Evolutionary conservation across 2,797 vertebrate genomes (phyloP).

Genomic region (Lacerta agilis): DNA sequence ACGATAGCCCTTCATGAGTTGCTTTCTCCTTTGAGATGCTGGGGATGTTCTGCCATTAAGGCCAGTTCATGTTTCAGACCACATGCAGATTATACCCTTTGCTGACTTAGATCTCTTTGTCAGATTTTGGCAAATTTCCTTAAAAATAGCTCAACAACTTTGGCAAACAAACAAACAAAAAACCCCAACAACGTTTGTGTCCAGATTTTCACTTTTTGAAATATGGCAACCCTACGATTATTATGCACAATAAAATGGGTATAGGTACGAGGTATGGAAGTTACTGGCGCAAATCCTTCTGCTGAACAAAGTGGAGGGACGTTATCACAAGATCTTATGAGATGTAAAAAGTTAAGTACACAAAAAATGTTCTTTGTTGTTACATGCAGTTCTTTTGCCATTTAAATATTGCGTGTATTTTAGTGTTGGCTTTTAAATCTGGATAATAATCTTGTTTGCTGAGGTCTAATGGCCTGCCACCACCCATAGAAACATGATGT

Average conservation of each 20-base stretch:
- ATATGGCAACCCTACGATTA: neutral
- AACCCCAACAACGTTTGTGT: no score
- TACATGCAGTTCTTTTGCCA: neutral
- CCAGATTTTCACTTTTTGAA: no score
- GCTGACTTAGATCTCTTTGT: no score
- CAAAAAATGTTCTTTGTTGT: neutral
- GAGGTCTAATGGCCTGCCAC: neutral
- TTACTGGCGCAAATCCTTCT: neutral
- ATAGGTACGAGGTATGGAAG: neutral
- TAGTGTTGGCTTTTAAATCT: neutral
- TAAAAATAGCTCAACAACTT: no score
- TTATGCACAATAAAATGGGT: neutral
- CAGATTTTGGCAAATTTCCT: no score
- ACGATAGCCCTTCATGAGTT: neutral
- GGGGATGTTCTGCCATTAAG: neutral
- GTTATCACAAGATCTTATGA: neutral
- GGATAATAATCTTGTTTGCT: neutral
- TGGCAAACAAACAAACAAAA: no score
- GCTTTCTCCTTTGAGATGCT: neutral
- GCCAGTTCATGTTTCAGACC: neutral
- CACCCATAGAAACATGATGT: neutral
- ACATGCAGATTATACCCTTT: neutral
- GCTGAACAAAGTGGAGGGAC: neutral
- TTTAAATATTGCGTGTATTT: neutral
- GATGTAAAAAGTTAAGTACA: neutral